Conservation (phyloP, 2,888 invertebrate species). For the Cantharis lateralis region DNA sequence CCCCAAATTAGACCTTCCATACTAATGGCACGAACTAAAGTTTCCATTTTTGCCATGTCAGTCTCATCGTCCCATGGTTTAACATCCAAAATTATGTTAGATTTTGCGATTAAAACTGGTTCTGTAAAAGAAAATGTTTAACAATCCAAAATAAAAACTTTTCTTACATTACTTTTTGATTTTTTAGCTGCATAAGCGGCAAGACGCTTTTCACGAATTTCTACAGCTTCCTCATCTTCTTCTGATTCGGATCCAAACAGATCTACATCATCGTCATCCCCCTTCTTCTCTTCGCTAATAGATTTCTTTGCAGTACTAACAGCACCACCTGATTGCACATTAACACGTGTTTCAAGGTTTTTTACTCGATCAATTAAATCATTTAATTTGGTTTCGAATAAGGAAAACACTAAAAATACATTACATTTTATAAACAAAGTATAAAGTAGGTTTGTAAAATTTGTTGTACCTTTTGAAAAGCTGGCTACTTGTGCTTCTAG, state of each 20-base stretch:
- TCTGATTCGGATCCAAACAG: conserved; percentile 83
- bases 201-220: conserved; percentile 80
- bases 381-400: conserved; percentile 2
- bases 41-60: conserved; percentile 86
- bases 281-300: conserved; percentile 40
- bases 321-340: neutral
- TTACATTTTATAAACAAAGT: neutral
- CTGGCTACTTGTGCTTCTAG: neutral
- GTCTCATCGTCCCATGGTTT: conserved; percentile 96
- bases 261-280: conserved; percentile 78
- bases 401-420: neutral
- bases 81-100: conserved; percentile 90
- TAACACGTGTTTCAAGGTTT: conserved; percentile 40
- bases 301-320: conserved; percentile 36
- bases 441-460: neutral
- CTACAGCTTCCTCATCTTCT: conserved; percentile 74
- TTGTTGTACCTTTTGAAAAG: neutral
- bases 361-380: conserved; percentile 38
- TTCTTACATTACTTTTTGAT: conserved; percentile 70
- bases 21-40: conserved; percentile 73
- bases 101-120: conserved; percentile 89
- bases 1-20: conserved; percentile 94
- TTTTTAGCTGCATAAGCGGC: conserved; percentile 92
- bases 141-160: neutral
- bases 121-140: conserved; percentile 60